Base-by-base conservation (phyloP, 2,113 vertebrate species). In the Amazona vittata region DNA sequence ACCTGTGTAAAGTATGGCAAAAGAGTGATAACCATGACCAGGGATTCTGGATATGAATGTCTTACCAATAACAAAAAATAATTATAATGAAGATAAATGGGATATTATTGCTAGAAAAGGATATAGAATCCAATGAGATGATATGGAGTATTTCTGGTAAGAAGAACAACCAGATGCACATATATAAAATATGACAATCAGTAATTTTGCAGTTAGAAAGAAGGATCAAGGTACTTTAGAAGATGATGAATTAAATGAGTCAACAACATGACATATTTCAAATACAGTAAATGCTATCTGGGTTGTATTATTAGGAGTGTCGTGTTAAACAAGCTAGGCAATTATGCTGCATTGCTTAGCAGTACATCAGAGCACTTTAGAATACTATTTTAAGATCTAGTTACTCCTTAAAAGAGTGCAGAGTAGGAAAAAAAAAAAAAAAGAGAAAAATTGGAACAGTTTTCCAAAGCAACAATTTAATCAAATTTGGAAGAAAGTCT, bases 211-310 rank as follows among this genome's bases (percentile, higher is more conserved):
- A 68, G 76, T 60, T 60, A 84, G 24, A 86, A 43, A 67, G 69
- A 86, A 95, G 53, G 22, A 83, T 88, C 64, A 83, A 83, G 33
- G 47, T 86, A 52, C 53, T 96, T 96, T 89, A 95, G 76, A 25
- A 82, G 86, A 81, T 94, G 96, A 96, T 96, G 68, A 97, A 97
- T 95, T 92, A 96, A 97, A 95, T 94, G 86, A 96, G 88, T 96
- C 92, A 96, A 96, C 64, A 95, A 84, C 90, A 93, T 89, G 93
- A 96, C 86, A 95, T 82, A 90, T 96, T 95, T 96, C 82, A 96
- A 96, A 95, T 83, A 92, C 57, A 5, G 39, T 90, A 93, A 95
- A 92, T 86, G 50, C 47, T 94, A 81, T 96, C 83, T 96, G 64
- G 35, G 75, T 84, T 83, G 49, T 92, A 90, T 93, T 96, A 96